Evolutionary conservation across 1,140 invertebrate genomes (phyloP), one percentile per base, ranked within the genome.

Genomic region (Heliconius nattereri): DNA sequence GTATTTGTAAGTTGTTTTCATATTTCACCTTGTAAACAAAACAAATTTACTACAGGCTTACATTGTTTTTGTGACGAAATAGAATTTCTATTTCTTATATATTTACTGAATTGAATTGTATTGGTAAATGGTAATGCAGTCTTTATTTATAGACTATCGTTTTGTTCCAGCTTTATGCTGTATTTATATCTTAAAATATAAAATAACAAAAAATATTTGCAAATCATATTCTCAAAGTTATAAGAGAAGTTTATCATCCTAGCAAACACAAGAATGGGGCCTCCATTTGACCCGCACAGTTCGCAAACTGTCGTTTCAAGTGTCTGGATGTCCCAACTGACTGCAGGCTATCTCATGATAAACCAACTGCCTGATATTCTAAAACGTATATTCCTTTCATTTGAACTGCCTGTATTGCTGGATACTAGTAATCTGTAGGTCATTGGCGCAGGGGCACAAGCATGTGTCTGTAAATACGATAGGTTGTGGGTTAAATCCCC

Each of bases 311-410:
- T 79, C 77, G 78, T 81, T 73, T 49, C 76, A 83, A 84, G 79
- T 85, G 79, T 75, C 71, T 76, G 74, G 85, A 86, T 76, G 76
- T 78, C 60, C 76, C 83, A 85, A 85, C 85, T 84, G 76, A 76
- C 83, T 83, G 75, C 72, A 71, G 82, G 81, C 84, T 78, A 80
- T 80, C 45, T 80, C 75, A 73, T 82, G 79, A 82, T 85, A 60
- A 82, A 82, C 82, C 66, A 78, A 75, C 76, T 60, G 60, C 35
- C 70, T 60, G 75, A 72, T 75, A 75, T 26, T 11, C 60, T 66
- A 1, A 66, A 66, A 13, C 60, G 26, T 26, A 66, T 66, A 66
- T 66, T 66, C 60, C 23, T 66, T 57, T 66, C 23, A 66, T 66
- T 29, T 66, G 7, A 66, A 66, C 23, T 66, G 60, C 60, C 11